Base-by-base conservation (phyloP, 2,888 invertebrate genomes). In the Graphium colonna region DNA sequence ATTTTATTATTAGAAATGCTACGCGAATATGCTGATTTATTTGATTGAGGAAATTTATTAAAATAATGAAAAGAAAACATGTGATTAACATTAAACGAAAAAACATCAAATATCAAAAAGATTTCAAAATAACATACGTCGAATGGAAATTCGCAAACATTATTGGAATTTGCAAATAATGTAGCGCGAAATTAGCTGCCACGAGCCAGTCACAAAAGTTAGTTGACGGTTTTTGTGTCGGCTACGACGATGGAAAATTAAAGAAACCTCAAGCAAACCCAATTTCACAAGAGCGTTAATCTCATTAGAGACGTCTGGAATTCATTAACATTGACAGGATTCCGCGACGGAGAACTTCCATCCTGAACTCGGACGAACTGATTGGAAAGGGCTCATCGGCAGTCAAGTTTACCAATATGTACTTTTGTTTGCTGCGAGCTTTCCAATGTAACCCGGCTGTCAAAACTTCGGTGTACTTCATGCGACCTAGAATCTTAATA, bases 211-310 rank as follows among this genome's bases (percentile, higher is more conserved):
- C 10, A 73, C 77, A 73, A 67, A 74, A 72, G 75, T 77, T 36
- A 31, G 31, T 31, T 31, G 1, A 4, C 36, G 86, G 85, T 86
- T 84, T 82, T n/a, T n/a, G 59, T 75, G 75, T 75, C 77, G 83
- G 83, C 21, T 2, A 21, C 21, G n/a, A n/a, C n/a, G 21, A n/a
- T 21, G 5, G 21, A 21, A 79, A 86, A 86, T 85, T 85, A 85
- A 81, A 87, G 86, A 84, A 85, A 79, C 83, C 83, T 73, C 77
- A 73, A 75, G 80, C 66, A 79, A 79, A 84, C 84, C 80, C 82
- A 87, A 87, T 87, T 86, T 83, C 79, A 82, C 80, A 77, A 79
- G 73, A 79, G 72, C 78, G 74, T 79, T 87, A 89, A 89, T 86
- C 84, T 86, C 79, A 84, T 87, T 88, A 87, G 80, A 73, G 75